Evolutionary conservation across 1,140 invertebrate genomes (phyloP), one percentile per base, ranked within the genome.

Genomic region (Chrysopa pallens): DNA sequence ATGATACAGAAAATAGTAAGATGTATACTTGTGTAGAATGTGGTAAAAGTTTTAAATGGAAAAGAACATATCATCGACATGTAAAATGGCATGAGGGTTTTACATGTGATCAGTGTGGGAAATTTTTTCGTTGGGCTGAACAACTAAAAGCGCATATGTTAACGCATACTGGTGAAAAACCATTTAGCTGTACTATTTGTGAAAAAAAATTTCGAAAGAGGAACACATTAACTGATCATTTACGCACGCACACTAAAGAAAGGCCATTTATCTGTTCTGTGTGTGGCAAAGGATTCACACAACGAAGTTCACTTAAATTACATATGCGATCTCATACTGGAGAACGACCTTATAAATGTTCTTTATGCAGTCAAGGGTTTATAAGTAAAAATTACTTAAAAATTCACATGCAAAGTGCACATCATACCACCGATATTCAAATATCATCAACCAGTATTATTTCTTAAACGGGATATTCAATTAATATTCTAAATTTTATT

Each of bases 181-280:
- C 17, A 23, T 23, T 3, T 6, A 23, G 17, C 6, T 23, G 17
- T 6, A 23, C 17, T 3, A 48, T 60, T n/a, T 76, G 78, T 43
- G 61, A 72, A 8, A 71, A 74, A 36, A 67, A 66, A 35, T 74
- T 79, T 49, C 17, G 17, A 23, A 2, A 5, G 5, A 23, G 5
- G 5, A 23, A 23, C 17, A 23, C 5, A 23, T 23, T 23, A 23
- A 23, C 2, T 23, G 17, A 23, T 23, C 88, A 93, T 54, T 74
- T 74, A 63, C 57, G 79, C 11, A 74, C 75, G n/a, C 82, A 85
- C 45, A 74, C 72, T 0, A 72, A 78, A 0, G 79, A 82, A 44
- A 70, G 74, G 41, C 80, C 83, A 0, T 83, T 77, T 52, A 67
- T 70, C 42, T 92, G 87, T 54, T 70, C 72, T 36, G 67, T 80